phyloP scores from a whole-genome alignment of 2,113 vertebrate species.

The Semnornis frantzii region DNA sequence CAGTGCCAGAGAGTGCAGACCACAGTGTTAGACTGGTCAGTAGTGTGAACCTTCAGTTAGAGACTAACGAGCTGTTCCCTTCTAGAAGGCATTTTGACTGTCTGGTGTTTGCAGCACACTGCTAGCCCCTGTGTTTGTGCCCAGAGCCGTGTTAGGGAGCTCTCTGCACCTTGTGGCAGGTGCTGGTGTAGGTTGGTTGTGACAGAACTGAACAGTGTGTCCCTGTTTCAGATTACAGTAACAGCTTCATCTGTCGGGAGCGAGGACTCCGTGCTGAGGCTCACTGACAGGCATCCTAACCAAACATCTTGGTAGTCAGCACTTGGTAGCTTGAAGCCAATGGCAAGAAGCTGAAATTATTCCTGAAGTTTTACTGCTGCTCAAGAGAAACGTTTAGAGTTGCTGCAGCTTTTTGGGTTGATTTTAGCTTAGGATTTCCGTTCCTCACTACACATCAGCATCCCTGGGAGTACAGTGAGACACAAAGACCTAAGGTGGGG shows the following conservation, averaged over 20 bases:
- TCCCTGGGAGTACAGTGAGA: background rate
- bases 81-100: background rate
- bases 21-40: background rate
- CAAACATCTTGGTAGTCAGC: background rate
- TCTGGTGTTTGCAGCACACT: background rate
- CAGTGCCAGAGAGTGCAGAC: background rate
- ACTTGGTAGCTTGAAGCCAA: background rate
- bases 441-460: background rate
- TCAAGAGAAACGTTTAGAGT: background rate
- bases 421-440: background rate
- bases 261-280: background rate
- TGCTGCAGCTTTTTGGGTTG: background rate
- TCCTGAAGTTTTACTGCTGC: background rate
- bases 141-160: background rate
- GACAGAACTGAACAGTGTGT: background rate
- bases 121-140: background rate
- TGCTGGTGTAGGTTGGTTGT: background rate
- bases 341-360: background rate
- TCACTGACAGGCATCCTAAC: background rate
- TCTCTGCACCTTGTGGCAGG: background rate
- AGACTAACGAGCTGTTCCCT: background rate
- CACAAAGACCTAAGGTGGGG: background rate
- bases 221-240: background rate
- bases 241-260: background rate
- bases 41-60: background rate